These are phyloP conservation scores for Cranoglanis bouderius DNA, from an alignment of 2,113 vertebrate species.

Conservation along the genomic window DNA sequence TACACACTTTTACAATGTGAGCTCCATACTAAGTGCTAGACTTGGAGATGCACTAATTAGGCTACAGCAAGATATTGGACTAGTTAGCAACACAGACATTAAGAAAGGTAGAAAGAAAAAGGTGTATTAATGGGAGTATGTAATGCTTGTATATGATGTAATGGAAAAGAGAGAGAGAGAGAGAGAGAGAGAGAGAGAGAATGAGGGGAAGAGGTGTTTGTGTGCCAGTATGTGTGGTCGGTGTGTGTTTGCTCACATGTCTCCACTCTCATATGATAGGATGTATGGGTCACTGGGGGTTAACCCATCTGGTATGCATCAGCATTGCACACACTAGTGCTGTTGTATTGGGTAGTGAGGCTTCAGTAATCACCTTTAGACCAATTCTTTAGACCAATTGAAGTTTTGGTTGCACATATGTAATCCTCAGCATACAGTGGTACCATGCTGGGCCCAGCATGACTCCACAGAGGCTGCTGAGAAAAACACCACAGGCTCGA, in stretches of 20 bases:
- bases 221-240: slow-evolving; percentile 38
- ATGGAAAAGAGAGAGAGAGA: slow-evolving; percentile 19
- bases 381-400: slow-evolving; percentile 17
- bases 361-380: slow-evolving; percentile 36
- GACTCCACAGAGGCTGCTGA: slow-evolving; percentile 36
- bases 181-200: not conserved
- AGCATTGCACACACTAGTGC: slow-evolving; percentile 35
- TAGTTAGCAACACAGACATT: not conserved
- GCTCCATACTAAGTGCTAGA: not conserved
- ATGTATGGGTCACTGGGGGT: slow-evolving; percentile 40
- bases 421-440: slow-evolving; percentile 42
- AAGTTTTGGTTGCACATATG: slow-evolving; percentile 51
- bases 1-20: not conserved
- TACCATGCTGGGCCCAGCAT: slow-evolving; percentile 27
- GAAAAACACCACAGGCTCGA: slow-evolving; percentile 8
- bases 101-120: not conserved
- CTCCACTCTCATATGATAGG: slow-evolving; percentile 19
- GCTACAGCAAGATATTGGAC: not conserved
- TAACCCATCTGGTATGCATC: slow-evolving; percentile 49
- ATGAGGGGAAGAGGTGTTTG: not conserved
- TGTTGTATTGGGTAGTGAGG: slow-evolving; percentile 23
- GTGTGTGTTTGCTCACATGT: slow-evolving; percentile 34
- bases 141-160: not conserved
- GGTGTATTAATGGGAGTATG: not conserved
- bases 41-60: not conserved